Percentiles rank a stretch among this genome's conserved stretches.
phyloP scores from a whole-genome alignment of 2,888 invertebrate genomes.

The Eupithecia insigniata region DNA sequence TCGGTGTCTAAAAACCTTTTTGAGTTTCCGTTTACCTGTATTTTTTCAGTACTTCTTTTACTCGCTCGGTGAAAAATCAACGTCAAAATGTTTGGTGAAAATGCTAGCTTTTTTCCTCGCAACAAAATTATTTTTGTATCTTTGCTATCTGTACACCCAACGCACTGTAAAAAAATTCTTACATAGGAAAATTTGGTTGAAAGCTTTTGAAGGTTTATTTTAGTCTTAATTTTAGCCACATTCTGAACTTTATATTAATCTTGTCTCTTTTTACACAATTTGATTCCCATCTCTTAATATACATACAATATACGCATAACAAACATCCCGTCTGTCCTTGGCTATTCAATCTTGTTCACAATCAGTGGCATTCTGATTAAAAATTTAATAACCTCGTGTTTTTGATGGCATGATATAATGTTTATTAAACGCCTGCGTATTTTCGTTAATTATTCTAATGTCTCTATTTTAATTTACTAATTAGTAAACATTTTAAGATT shows the following conservation, averaged over 20 bases:
- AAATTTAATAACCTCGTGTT: conserved; percentile 24
- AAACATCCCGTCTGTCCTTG: neutral
- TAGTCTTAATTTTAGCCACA: neutral
- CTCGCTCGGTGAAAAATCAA: neutral
- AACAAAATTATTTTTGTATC: neutral
- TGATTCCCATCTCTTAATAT: neutral
- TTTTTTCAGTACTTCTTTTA: neutral
- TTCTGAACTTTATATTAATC: neutral
- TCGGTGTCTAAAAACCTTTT: neutral
- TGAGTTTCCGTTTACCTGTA: neutral
- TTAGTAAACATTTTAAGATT: conserved; percentile 25
- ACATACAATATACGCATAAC: too few relatives aligned
- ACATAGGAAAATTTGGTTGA: neutral
- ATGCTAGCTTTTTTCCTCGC: neutral
- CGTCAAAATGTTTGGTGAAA: neutral
- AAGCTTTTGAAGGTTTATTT: neutral
- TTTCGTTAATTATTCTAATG: conserved; percentile 30
- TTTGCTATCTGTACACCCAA: neutral
- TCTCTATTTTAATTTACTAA: conserved; percentile 31
- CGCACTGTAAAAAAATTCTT: neutral
- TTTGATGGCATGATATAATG: conserved; percentile 27
- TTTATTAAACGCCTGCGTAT: conserved; percentile 23
- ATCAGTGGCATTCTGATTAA: conserved; percentile 18
- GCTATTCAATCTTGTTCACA: conserved; percentile 3
- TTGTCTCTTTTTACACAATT: neutral